Evolutionary conservation across 1,140 invertebrate genomes (phyloP), one percentile per base, ranked within the genome.

Genomic region (Drosophila saltans): DNA sequence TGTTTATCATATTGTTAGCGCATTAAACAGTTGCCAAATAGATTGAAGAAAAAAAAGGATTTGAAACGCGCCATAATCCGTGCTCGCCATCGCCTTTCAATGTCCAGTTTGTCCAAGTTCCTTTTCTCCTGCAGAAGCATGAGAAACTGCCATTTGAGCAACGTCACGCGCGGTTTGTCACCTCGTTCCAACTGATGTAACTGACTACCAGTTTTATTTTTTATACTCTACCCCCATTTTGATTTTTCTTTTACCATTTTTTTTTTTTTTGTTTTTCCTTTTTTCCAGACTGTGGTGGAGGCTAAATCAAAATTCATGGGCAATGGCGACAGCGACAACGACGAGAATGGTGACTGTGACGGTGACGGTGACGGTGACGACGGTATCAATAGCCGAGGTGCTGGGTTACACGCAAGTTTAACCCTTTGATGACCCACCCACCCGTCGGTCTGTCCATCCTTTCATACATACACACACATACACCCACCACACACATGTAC

Each of bases 261-360:
- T 39, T 11, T 66, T 52, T 6, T 11, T 10, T 39, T 43, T 10
- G 41, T 57, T 36, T 48, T 67, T 67, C 40, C 21, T 56, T 59
- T 64, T n/a, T 62, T 52, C 39, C 55, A 72, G 52, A 41, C 45
- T 45, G 7, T 43, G 59, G 55, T 24, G 45, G 45, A 41, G 57
- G 55, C 83, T 81, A 91, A 91, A 91, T 91, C 90, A 91, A 90
- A 85, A 89, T 91, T 91, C 89, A 91, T 91, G 88, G 80, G 78
- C 84, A 40, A 76, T 75, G 75, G 69, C 4, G 45, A 76, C 72
- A 72, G 69, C 6, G 33, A 76, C 75, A 72, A 66, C 10, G 69
- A 40, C 48, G 75, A 58, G 2, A 40, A 76, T 75, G 75, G 69
- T 36, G 33, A 36, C 33, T 16, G 16, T 30, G 45, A 76, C 72